Evolutionary conservation across 2,797 vertebrate species (phyloP).

Genomic region (Okamejei kenojei): DNA sequence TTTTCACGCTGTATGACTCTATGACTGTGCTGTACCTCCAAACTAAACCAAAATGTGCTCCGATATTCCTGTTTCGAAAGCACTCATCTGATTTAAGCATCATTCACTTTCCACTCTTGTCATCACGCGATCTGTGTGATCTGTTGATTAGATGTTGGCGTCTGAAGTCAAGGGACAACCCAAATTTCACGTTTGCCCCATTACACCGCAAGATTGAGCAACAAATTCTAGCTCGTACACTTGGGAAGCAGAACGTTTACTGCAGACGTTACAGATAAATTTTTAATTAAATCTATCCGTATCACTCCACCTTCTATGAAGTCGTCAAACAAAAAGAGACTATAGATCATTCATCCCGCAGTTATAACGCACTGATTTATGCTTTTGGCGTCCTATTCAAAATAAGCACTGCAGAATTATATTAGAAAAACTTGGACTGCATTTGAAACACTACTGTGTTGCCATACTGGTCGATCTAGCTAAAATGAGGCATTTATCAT

Average conservation of each 20-base stretch:
- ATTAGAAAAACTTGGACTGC: not conserved
- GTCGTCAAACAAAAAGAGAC: not conserved
- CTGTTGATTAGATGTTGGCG: not conserved
- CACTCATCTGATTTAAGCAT: not conserved
- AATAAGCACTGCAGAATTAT: not conserved
- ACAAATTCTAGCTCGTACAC: conserved; percentile 22
- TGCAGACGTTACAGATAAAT: not conserved
- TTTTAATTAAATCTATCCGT: conserved; percentile 33
- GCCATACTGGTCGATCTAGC: conserved; percentile 4
- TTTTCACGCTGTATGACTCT: no score
- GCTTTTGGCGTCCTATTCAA: not conserved
- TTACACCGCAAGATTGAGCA: conserved; percentile 19
- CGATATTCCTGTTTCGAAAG: no score
- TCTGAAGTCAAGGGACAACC: conserved; percentile 1
- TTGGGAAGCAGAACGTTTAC: not conserved
- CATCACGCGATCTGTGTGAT: not conserved
- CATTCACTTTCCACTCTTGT: not conserved
- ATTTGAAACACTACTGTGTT: conserved; percentile 1
- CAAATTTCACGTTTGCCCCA: conserved; percentile 25
- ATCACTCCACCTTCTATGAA: conserved; percentile 4
- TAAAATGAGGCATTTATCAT: conserved; percentile 70
- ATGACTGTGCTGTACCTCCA: no score
- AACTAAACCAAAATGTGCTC: no score
- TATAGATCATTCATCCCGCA: not conserved
- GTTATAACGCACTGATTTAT: conserved; percentile 16